phyloP scores from a whole-genome alignment of 1,140 invertebrate genomes.

The Microplitis demolitor region DNA sequence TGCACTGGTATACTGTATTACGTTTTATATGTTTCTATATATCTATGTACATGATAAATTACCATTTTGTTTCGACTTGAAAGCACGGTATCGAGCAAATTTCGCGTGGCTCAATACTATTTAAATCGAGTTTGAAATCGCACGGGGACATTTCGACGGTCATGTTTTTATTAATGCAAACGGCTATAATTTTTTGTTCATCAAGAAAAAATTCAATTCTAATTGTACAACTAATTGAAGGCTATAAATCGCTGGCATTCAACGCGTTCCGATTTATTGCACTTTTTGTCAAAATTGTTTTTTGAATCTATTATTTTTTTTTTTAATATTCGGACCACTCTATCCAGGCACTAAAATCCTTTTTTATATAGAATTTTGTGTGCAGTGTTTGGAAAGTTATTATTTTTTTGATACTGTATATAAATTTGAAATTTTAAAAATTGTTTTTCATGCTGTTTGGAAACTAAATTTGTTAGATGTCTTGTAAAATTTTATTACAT shows the following conservation, averaged over 20 bases:
- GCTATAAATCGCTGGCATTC: not conserved
- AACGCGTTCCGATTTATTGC: not conserved
- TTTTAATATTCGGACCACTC: slow-evolving; percentile 53
- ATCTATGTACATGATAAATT: slow-evolving; percentile 9
- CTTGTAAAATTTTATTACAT: not conserved
- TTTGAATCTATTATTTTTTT: slow-evolving; percentile 21
- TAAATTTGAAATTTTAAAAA: not conserved
- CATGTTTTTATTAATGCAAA: not conserved
- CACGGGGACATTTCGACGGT: not conserved
- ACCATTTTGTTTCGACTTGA: slow-evolving; percentile 18
- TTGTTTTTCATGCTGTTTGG: not conserved
- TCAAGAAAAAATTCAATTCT: not conserved
- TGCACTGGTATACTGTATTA: slow-evolving; percentile 14
- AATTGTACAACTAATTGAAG: not conserved
- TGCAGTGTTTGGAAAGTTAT: slow-evolving; percentile 13
- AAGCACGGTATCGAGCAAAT: not conserved
- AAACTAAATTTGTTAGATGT: too few species aligned
- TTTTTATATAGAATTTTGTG: slow-evolving; percentile 34
- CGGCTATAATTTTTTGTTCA: not conserved
- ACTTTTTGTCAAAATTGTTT: slow-evolving; percentile 12
- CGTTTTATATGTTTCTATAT: not conserved
- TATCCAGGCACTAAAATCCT: slow-evolving; percentile 59
- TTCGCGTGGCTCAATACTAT: not conserved
- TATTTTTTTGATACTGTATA: slow-evolving; percentile 16
- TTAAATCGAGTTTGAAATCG: slow-evolving; percentile 19